Conservation (phyloP, 2,888 invertebrate species). For the Dilophus febrilis region DNA sequence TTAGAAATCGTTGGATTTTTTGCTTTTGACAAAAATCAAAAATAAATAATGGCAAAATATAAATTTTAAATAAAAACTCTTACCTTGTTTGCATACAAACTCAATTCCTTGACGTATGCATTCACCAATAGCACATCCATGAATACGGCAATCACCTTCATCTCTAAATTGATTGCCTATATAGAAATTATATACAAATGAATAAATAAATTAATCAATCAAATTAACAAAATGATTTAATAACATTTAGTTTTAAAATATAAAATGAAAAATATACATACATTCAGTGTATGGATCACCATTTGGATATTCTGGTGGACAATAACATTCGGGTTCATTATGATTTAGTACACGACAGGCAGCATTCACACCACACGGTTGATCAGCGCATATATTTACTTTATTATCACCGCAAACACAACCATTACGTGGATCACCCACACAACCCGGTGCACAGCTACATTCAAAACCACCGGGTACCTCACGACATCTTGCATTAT, state of each 20-base stretch:
- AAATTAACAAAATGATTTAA: too few relatives aligned
- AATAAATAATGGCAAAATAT: conserved; percentile 2
- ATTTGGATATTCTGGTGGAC: conserved; percentile 62
- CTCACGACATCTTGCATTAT: conserved; percentile 67
- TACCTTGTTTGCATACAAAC: conserved; percentile 42
- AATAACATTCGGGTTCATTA: conserved; percentile 61
- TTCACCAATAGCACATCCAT: conserved; percentile 68
- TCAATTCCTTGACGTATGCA: conserved; percentile 70
- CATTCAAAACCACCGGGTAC: conserved; percentile 64
- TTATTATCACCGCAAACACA: conserved; percentile 54
- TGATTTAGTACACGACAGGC: conserved; percentile 53
- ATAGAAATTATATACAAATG: not conserved
- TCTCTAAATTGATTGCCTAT: conserved; percentile 42
- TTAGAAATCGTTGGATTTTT: too few relatives aligned
- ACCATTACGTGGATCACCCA: conserved; percentile 63
- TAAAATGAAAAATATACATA: conserved; percentile 34
- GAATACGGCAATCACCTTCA: conserved; percentile 61
- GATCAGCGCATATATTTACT: conserved; percentile 59
- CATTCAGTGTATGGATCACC: conserved; percentile 78
- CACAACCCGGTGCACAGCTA: conserved; percentile 59
- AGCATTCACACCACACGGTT: conserved; percentile 68
- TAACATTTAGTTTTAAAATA: not conserved
- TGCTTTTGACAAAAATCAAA: not conserved
- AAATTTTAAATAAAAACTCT: conserved; percentile 15
- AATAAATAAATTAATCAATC: conserved; percentile 3